These are phyloP conservation scores for Takifugu rubripes DNA, from an alignment of 2,797 vertebrate genomes.

Conservation along the genomic window DNA sequence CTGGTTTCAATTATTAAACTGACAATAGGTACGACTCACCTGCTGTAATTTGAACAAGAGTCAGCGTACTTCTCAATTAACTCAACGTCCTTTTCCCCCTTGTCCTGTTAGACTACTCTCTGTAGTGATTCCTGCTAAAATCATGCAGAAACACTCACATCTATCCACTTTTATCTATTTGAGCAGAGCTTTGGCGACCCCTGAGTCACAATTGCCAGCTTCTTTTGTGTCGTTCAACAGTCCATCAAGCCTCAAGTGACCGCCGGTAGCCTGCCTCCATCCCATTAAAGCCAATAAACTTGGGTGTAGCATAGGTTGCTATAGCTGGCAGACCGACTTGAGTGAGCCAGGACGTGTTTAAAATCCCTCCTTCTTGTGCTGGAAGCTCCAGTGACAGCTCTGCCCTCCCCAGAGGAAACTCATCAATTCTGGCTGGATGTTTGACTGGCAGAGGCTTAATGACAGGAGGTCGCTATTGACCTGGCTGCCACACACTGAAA, in stretches of 20 bases:
- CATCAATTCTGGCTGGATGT: constrained; percentile 78
- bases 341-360: constrained; percentile 39
- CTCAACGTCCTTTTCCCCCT: constrained; percentile 11
- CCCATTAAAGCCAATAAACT: background rate
- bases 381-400: constrained; percentile 60
- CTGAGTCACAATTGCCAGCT: background rate
- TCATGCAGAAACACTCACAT: constrained; percentile 12
- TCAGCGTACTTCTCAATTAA: constrained; percentile 5
- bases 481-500: constrained; percentile 68
- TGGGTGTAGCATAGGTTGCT: constrained; percentile 16
- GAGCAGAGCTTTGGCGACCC: constrained; percentile 11
- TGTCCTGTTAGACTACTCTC: constrained; percentile 24
- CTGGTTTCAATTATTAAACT: constrained; percentile 21
- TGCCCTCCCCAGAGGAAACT: constrained; percentile 63
- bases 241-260: constrained; percentile 32
- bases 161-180: constrained; percentile 9
- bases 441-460: constrained; percentile 79
- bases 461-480: constrained; percentile 77
- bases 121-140: constrained; percentile 27
- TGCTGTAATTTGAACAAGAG: constrained; percentile 20
- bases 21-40: constrained; percentile 6
- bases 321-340: constrained; percentile 36
- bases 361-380: constrained; percentile 45
- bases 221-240: constrained; percentile 11
- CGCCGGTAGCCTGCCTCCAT: constrained; percentile 26